Evolutionary conservation across 2,888 invertebrate species (phyloP), one percentile per base, ranked within the genome.

Genomic region (Scaptomyza polygonia): DNA sequence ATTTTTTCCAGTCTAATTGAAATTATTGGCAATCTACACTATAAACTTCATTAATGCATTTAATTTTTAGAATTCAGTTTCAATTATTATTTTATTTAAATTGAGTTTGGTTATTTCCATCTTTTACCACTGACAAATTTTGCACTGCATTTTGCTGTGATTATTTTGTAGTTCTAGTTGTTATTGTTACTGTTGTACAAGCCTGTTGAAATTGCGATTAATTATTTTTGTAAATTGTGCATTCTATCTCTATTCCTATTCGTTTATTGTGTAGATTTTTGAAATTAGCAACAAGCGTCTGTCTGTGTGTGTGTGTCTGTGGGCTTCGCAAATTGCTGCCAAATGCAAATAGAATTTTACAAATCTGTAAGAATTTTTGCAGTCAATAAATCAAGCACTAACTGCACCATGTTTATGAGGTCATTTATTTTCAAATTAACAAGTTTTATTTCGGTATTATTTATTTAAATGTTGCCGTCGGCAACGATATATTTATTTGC

Each of bases 281-380:
- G 69, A 69, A 69, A 78, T 78, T 75, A 69, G 69, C 55, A 74
- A 45, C 54, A 43, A 61, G 49, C 56, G 44, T 52, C 11, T 47
- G n/a, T 32, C 7, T n/a, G n/a, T 32, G 44, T 56, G 57, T 36
- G 43, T 54, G 29, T 29, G 29, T 47, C 43, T 57, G 72, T 32
- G 52, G 61, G 53, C n/a, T n/a, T n/a, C n/a, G 49, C 45, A 45
- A 51, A 44, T 70, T 49, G 48, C 51, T 61, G 52, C 39, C 40
- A 56, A 49, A 54, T 67, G 48, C 58, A 57, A 75, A 63, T 63
- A 49, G 69, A 75, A 65, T 75, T 62, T 64, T 65, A 67, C 48
- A 70, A 70, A 79, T 68, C 72, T 79, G 64, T 77, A 63, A 67
- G 62, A 63, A 63, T 79, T 75, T 79, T 74, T 67, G 70, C 66